Evolutionary conservation across 2,888 invertebrate genomes (phyloP).

Genomic region (Tetragnatha montana): DNA sequence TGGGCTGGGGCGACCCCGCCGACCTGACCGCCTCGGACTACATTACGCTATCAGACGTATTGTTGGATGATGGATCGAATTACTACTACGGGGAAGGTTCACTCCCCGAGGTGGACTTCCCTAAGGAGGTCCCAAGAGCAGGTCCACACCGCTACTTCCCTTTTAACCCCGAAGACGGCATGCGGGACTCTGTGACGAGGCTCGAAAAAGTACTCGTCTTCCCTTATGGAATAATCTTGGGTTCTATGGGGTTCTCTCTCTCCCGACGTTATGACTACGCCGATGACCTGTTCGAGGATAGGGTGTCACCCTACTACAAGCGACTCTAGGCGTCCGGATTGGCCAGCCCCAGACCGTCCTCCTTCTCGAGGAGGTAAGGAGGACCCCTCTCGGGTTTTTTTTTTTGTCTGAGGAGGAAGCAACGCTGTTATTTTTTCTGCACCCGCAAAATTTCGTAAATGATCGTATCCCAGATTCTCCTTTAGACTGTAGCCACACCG

Average conservation of each 20-base stretch:
- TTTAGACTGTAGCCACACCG: too few relatives aligned
- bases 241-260: neutral
- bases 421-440: neutral
- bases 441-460: neutral
- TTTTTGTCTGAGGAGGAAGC: neutral
- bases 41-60: too few relatives aligned
- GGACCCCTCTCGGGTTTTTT: slow-evolving; percentile 9
- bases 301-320: neutral
- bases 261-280: neutral
- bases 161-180: slow-evolving; percentile 26
- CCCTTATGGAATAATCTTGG: neutral
- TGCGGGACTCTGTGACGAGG: slow-evolving; percentile 33
- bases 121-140: slow-evolving; percentile 37
- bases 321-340: slow-evolving; percentile 10
- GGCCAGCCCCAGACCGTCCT: slow-evolving; percentile 17
- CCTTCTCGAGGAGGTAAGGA: slow-evolving; percentile 35
- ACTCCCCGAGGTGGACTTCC: neutral
- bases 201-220: neutral
- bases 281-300: neutral
- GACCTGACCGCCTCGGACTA: slow-evolving; percentile 10
- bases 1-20: slow-evolving; percentile 19
- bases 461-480: neutral
- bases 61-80: slow-evolving; percentile 12
- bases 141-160: slow-evolving; percentile 12
- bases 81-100: slow-evolving; percentile 12